phyloP scores from a whole-genome alignment of 2,888 invertebrate genomes.

The Napeogenes sylphis region DNA sequence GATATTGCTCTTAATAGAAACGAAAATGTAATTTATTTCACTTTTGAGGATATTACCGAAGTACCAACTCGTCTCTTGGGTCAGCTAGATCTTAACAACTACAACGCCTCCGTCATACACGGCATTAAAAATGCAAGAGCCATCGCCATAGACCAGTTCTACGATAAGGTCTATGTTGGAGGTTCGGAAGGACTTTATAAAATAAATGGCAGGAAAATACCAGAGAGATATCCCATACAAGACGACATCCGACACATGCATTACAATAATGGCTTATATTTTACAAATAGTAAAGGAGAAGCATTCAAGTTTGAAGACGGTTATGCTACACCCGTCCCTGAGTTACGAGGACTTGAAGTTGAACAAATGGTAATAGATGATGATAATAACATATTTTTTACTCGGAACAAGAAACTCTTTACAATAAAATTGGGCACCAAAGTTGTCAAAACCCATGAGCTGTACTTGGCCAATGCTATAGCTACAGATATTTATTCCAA shows the following conservation, averaged over 20 bases:
- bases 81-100: conserved; percentile 48
- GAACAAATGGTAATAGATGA: conserved; percentile 59
- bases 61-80: conserved; percentile 46
- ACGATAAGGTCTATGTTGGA: conserved; percentile 58
- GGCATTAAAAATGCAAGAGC: conserved; percentile 62
- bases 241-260: conserved; percentile 55
- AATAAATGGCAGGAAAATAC: conserved; percentile 49
- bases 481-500: conserved; percentile 49
- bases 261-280: conserved; percentile 56
- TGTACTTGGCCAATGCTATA: conserved; percentile 43
- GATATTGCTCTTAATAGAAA: conserved; percentile 51
- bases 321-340: conserved; percentile 42
- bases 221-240: conserved; percentile 52
- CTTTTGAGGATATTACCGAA: conserved; percentile 51
- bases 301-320: conserved; percentile 58
- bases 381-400: conserved; percentile 58
- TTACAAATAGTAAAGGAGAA: conserved; percentile 47
- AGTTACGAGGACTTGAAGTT: conserved; percentile 44
- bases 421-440: conserved; percentile 56
- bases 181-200: conserved; percentile 58
- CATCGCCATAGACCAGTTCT: conserved; percentile 52
- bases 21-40: conserved; percentile 61
- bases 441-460: conserved; percentile 54
- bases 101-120: conserved; percentile 46
- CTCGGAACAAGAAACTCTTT: conserved; percentile 46